A percentile compares a stretch with the other conserved stretches of the same genome.
Conservation (phyloP, 2,113 vertebrate species). For the Panurus biarmicus region DNA sequence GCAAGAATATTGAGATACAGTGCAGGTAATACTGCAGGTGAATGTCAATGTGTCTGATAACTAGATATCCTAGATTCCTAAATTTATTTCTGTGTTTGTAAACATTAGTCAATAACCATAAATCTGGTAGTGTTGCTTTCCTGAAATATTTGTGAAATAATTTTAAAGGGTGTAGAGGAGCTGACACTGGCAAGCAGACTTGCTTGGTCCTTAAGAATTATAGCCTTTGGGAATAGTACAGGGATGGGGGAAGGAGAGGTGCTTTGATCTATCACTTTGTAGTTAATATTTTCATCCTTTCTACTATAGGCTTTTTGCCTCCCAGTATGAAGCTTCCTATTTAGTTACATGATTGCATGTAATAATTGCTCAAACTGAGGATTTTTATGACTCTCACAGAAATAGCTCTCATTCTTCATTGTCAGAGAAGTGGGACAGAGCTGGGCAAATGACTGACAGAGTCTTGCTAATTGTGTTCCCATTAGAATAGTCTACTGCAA, state of each 20-base stretch:
- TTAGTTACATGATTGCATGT: not conserved
- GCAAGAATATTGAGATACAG: not conserved
- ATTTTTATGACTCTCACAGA: not conserved
- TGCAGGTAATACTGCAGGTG: not conserved
- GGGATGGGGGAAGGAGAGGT: not conserved
- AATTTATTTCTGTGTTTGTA: not conserved
- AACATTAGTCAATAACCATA: not conserved
- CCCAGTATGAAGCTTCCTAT: not conserved
- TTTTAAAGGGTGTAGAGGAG: not conserved
- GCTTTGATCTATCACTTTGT: conserved; percentile 37
- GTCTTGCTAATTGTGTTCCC: not conserved
- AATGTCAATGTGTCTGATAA: not conserved
- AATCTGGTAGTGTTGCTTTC: not conserved
- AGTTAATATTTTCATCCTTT: conserved; percentile 21
- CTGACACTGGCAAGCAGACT: not conserved
- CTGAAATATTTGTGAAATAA: not conserved
- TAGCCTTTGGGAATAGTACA: not conserved
- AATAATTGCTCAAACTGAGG: not conserved
- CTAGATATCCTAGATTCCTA: not conserved
- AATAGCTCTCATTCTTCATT: not conserved
- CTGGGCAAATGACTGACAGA: not conserved
- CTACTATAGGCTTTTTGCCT: conserved; percentile 13
- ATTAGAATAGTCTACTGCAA: not conserved
- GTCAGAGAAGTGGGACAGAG: not conserved
- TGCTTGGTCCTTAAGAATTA: not conserved